phyloP scores from a whole-genome alignment of 2,797 vertebrate species.

The Megaceryle alcyon region DNA sequence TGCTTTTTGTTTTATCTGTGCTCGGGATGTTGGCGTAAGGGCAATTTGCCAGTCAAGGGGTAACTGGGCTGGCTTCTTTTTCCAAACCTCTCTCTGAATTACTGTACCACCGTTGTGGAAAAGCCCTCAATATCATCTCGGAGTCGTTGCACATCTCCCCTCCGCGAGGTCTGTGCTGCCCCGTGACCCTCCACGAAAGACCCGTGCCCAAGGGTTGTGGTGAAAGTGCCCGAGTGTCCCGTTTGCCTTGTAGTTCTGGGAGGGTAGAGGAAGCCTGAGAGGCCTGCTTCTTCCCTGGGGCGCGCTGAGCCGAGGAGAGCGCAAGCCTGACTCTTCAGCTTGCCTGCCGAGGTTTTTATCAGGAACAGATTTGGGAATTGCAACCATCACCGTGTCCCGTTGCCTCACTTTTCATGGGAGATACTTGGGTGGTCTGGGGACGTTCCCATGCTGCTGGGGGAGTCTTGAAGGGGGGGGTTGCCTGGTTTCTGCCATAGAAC shows the following conservation, averaged over 20 bases:
- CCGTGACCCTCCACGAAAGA: not conserved
- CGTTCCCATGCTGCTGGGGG: not conserved
- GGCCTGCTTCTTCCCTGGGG: not conserved
- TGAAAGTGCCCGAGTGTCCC: accelerated
- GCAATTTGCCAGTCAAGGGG: not conserved
- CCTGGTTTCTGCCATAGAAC: not conserved
- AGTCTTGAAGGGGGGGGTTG: too few species aligned
- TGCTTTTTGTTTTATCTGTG: not conserved
- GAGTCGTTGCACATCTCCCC: not conserved
- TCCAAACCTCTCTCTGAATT: not conserved
- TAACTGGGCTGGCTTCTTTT: not conserved
- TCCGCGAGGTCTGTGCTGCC: not conserved
- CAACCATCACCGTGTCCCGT: accelerated
- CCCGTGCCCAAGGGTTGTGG: accelerated
- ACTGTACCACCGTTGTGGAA: not conserved
- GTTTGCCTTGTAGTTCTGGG: not conserved
- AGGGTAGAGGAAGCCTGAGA: not conserved
- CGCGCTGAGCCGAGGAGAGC: not conserved
- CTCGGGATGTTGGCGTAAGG: not conserved
- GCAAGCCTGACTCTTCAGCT: not conserved
- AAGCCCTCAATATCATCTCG: constrained; percentile 11
- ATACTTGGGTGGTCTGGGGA: not conserved
- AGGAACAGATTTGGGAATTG: not conserved
- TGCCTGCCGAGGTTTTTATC: accelerated
- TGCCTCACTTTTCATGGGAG: not conserved